Evolutionary conservation across 2,797 vertebrate species (phyloP), one percentile per base, ranked within the genome.

Genomic region (Lepilemur ruficaudatus): DNA sequence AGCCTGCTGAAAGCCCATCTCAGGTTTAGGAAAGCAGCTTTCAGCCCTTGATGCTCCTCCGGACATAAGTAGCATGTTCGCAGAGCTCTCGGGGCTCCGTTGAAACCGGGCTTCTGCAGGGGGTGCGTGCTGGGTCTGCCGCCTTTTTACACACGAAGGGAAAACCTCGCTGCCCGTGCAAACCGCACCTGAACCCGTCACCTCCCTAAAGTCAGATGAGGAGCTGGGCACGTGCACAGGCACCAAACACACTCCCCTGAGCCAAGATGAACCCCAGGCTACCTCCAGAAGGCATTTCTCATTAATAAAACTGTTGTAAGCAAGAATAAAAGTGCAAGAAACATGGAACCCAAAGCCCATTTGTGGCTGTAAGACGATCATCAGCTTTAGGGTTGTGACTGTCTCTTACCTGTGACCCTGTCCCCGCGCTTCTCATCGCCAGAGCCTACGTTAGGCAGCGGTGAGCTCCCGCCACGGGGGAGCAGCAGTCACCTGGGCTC

Each of bases 261-360:
- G 32, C 55, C 11, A 4, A 4, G 32, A 2, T 0, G 41, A 22
- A 41, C 20, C 38, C 84, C 5, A 0, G 2, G 35, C 88, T 28
- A 15, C 41, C 52, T 65, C 81, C 81, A n/a, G 8, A 93, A 70
- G 79, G 69, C 67, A 1, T 32, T 61, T 89, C 85, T 86, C 73
- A 38, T 63, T 73, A 80, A 87, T 57, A 65, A 80, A 79, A 35
- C 50, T 8, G 15, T 41, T 67, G 41, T 70, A 50, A 75, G 78
- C 82, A 84, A 90, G 91, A 81, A 76, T 85, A 70, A 95, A 91
- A 94, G 83, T 61, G 90, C 65, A 87, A 92, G 91, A 96, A 93
- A 86, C n/a, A 59, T 88, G 76, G 92, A 93, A 61, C 87, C 89
- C 96, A 93, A 48, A 80, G 61, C 79, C 93, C 76, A 22, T 3